phyloP scores from a whole-genome alignment of 2,888 invertebrate genomes.

The Carterocephalus palaemon region DNA sequence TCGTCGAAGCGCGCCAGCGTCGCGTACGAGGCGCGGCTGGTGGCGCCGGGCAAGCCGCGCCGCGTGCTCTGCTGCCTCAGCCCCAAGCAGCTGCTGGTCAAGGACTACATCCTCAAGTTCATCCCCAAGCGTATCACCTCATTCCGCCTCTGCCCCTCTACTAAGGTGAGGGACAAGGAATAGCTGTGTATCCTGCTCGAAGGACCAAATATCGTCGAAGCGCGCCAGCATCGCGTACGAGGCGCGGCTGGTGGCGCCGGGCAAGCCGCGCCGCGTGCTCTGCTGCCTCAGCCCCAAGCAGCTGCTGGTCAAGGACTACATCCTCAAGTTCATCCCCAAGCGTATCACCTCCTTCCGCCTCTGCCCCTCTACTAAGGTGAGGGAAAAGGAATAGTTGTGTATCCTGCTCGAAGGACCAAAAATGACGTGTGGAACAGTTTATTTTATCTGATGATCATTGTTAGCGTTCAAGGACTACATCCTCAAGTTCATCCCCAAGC shows the following conservation, averaged over 20 bases:
- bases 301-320: conserved; percentile 94
- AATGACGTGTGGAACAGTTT: conserved; percentile 72
- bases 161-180: too few species aligned
- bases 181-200: too few species aligned
- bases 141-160: conserved; percentile 94
- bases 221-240: conserved; percentile 47
- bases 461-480: conserved; percentile 95
- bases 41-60: conserved; percentile 79
- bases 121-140: conserved; percentile 93
- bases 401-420: too few species aligned
- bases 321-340: conserved; percentile 95
- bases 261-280: conserved; percentile 91
- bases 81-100: conserved; percentile 92
- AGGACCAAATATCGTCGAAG: conserved; percentile 90
- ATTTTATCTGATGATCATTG: conserved; percentile 84
- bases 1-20: conserved; percentile 93
- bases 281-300: conserved; percentile 95
- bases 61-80: conserved; percentile 88
- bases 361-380: conserved; percentile 95
- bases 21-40: conserved; percentile 87
- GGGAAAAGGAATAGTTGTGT: too few species aligned
- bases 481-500: too few species aligned
- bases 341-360: conserved; percentile 93
- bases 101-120: conserved; percentile 95
- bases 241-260: conserved; percentile 31